Base-by-base conservation (phyloP, 2,797 vertebrate genomes). In the Strix occidentalis region DNA sequence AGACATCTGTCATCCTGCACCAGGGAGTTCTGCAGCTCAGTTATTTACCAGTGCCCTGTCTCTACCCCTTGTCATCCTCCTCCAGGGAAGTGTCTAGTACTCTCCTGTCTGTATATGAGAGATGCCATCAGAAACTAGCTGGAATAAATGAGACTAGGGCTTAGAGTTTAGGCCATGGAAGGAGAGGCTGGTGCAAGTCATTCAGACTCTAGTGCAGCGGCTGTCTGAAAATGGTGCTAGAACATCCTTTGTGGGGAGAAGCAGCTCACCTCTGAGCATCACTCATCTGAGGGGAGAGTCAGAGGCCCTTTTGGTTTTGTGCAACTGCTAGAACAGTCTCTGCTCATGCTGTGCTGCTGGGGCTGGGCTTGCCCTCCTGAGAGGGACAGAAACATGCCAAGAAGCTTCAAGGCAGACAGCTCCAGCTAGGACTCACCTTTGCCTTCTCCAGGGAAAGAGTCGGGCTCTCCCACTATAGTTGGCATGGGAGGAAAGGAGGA, bases 91-190 rank as follows among this genome's bases (percentile, higher is more conserved):
- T 6, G 29, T 28, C 39, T 11, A 13, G 11, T 13, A 7, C 43
- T 81, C 51, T 56, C 29, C 51, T 43, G 3, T 14, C 74, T 31
- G 5, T 1, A 0, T 6, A 3, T 1, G 4, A 9, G 57, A n/a
- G 48, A 8, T 9, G 12, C 14, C n/a, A n/a, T 11, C 68, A 54
- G 57, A 16, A 66, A 31, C 0, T 1, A n/a, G 12, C 13, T 45
- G 54, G 57, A 19, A 14, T 1, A 14, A 12, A n/a, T 23, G 29
- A 26, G 43, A 10, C 3, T 4, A 28, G 10, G 56, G 68, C 69
- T 80, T 54, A 14, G 68, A n/a, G 57, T 20, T 53, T 21, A 13
- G 19, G 24, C 71, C 50, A 1, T 20, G 72, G 54, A 33, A 37
- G 57, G 41, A 74, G 37, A 4, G 33, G 50, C 28, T 81, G 61